Base-by-base conservation (phyloP, 2,888 invertebrate species). In the Catocala fraxini region DNA sequence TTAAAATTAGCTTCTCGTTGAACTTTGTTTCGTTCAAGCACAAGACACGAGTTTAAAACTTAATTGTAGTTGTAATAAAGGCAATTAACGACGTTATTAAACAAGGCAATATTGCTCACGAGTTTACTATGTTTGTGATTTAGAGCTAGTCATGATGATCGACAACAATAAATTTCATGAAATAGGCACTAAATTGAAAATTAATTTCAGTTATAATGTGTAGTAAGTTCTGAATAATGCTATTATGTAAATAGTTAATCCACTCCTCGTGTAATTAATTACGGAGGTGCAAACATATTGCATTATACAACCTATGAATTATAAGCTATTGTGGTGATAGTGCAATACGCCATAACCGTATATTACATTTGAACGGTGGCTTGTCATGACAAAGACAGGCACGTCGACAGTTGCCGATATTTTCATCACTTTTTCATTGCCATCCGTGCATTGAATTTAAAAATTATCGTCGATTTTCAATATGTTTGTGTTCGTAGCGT, bases 401-500 rank as follows among this genome's bases (percentile, higher is more conserved):
- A 45, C 42, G n/a, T 43, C 49, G 12, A 51, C 13, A 51, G 42
- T 59, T 46, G 25, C 25, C 45, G 51, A 59, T 65, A 55, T 59
- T 58, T 43, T 5, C 39, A 65, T 35, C 15, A 51, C 25, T 59
- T 64, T 63, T 58, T 43, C 51, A 57, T 10, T 53, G 43, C 39
- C 54, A 73, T 15, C 54, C 56, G 62, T 65, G 53, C 65, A 60
- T 72, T 72, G 71, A 71, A 70, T 74, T 71, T 65, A 75, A 80
- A 71, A 77, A 77, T 77, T 71, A 78, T 79, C 71, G 75, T 62
- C 68, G 68, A 70, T 77, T 80, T 84, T 81, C 72, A 66, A 80
- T 83, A 83, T 83, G 84, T 85, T 83, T 85, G 78, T 77, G 83
- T 84, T 81, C 71, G 72, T 74, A 76, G 68, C 74, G 70, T 75